Conservation (phyloP, 2,888 invertebrate genomes). For the Pristionchus arcanus region DNA sequence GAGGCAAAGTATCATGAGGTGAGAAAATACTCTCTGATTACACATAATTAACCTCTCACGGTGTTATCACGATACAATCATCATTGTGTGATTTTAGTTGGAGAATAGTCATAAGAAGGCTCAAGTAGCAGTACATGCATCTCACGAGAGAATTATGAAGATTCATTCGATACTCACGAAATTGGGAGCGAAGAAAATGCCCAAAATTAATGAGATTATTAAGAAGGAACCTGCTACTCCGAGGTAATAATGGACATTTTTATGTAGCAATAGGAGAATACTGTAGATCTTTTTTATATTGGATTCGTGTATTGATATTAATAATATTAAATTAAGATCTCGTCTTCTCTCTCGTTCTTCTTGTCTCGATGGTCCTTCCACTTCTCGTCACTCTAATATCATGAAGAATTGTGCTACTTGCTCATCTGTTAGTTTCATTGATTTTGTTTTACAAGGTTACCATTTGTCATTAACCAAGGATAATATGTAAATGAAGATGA, state of each 20-base stretch:
- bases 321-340: neutral
- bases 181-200: slow-evolving; percentile 55
- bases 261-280: neutral
- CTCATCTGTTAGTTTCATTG: neutral
- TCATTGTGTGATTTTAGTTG: slow-evolving; percentile 17
- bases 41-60: neutral
- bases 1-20: slow-evolving; percentile 56
- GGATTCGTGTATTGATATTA: neutral
- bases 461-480: neutral
- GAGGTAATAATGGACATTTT: neutral
- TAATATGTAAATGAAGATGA: neutral
- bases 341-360: slow-evolving; percentile 29
- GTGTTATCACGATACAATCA: neutral
- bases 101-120: neutral
- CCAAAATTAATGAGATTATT: slow-evolving; percentile 7
- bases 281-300: neutral
- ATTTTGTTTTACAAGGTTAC: neutral
- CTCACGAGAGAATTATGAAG: neutral
- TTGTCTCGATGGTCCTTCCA: slow-evolving; percentile 20
- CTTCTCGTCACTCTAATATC: slow-evolving; percentile 84
- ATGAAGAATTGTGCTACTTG: slow-evolving; percentile 81
- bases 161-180: slow-evolving; percentile 18
- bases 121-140: neutral
- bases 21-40: neutral
- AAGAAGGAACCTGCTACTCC: slow-evolving; percentile 46